phyloP scores from a whole-genome alignment of 2,113 vertebrate genomes.

The Vidua chalybeata region DNA sequence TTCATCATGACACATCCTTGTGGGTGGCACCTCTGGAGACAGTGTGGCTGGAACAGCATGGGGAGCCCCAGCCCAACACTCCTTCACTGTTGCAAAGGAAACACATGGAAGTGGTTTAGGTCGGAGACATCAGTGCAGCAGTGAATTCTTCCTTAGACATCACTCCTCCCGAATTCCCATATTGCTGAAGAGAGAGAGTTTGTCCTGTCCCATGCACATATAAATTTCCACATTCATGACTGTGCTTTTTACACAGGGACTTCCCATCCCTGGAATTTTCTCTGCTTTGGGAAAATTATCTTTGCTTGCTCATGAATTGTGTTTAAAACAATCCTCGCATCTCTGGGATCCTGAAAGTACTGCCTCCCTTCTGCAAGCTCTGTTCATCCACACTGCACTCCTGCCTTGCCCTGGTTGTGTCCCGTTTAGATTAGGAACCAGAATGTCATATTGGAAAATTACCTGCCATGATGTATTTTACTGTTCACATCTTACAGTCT shows the following conservation, averaged over 20 bases:
- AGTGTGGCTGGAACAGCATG: not conserved
- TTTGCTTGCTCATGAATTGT: not conserved
- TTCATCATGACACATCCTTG: not conserved
- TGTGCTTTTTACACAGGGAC: not conserved
- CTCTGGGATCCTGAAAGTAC: not conserved
- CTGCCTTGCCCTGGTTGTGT: not conserved
- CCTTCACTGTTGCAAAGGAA: not conserved
- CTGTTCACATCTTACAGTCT: conserved; percentile 37
- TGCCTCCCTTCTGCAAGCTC: not conserved
- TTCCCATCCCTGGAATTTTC: not conserved
- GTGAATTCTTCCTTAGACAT: not conserved
- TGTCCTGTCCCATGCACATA: not conserved
- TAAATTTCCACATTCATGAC: not conserved
- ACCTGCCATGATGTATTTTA: not conserved
- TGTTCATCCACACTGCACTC: not conserved
- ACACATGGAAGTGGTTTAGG: not conserved
- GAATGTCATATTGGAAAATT: not conserved
- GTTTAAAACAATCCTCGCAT: not conserved
- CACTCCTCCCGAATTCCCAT: not conserved
- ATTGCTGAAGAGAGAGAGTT: fast-evolving
- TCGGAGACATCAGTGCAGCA: not conserved
- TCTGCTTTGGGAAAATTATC: not conserved
- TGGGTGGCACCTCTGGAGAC: not conserved
- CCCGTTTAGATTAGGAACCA: not conserved
- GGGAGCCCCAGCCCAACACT: not conserved